Evolutionary conservation across 2,888 invertebrate genomes (phyloP), one percentile per base, ranked within the genome.

Genomic region (Andrena praecox): DNA sequence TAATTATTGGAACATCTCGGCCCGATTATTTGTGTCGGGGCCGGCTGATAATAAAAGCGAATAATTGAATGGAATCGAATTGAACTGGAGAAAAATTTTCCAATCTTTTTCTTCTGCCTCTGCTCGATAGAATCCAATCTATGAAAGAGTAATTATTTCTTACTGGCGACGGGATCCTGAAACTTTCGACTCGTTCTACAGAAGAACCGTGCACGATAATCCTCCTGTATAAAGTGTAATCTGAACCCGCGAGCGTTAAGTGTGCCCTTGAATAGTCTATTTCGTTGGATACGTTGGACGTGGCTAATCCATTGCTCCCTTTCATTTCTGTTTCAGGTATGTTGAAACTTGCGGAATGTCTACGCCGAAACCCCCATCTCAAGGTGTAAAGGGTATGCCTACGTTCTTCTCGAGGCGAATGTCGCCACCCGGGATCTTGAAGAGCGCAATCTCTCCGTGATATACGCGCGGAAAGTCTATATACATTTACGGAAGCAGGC

Each of bases 1-100:
- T 83, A 87, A 87, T 87, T 87, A 87, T 85, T 63, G 77, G 70
- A 71, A 76, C 83, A 78, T 82, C 56, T 68, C 68, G 64, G 66
- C 52, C 54, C 33, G 75, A 86, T 86, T 85, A 85, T 80, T 82
- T 69, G 71, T 69, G 77, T 52, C 76, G 56, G 56, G 56, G 56
- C 29, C 62, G 52, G 2, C 42, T 42, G 56, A 33, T 80, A 82
- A 86, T 76, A 62, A 73, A 48, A 64, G 29, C 54, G 78, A 70
- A 68, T 66, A 81, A 85, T 82, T 79, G 77, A 75, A 83, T 71
- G 35, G 56, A 67, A 80, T 75, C 10, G 71, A 42, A 35, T 42
- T 52, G 63, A 12, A n/a, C 59, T 42, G 59, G 78, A 72, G 71
- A 24, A 71, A 71, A 71, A 81, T 77, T 81, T 60, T 77, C 50